phyloP scores from a whole-genome alignment of 2,888 invertebrate genomes.

The Callinectes sapidus region DNA sequence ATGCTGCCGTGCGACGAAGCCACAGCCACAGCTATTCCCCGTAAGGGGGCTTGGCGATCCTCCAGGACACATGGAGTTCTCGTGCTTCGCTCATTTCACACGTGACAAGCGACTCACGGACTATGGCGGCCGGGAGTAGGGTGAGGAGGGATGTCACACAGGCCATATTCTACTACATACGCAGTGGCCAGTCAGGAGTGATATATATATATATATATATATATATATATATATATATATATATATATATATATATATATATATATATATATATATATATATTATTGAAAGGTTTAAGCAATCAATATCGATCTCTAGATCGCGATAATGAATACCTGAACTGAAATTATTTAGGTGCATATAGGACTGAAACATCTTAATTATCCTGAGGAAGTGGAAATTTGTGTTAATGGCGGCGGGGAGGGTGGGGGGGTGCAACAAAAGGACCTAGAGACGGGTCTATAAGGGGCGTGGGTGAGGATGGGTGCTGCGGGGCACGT shows the following conservation, averaged over 20 bases:
- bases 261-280: background rate
- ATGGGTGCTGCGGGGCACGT: background rate
- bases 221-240: slow-evolving; percentile 13
- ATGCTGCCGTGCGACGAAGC: background rate
- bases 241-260: slow-evolving; percentile 5
- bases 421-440: background rate
- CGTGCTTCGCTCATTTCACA: background rate
- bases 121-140: background rate
- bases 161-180: background rate
- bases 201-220: background rate
- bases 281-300: no score
- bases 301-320: no score
- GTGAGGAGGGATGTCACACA: background rate
- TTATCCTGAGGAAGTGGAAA: background rate
- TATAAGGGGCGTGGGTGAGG: slow-evolving; percentile 5
- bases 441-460: background rate
- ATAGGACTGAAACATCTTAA: background rate
- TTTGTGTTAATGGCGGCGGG: background rate
- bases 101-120: background rate
- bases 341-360: background rate
- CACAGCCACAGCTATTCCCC: background rate
- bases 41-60: background rate
- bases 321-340: no score
- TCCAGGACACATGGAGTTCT: background rate
- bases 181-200: background rate